Conservation (phyloP, 2,888 invertebrate genomes). For the Eupithecia exiguata region DNA sequence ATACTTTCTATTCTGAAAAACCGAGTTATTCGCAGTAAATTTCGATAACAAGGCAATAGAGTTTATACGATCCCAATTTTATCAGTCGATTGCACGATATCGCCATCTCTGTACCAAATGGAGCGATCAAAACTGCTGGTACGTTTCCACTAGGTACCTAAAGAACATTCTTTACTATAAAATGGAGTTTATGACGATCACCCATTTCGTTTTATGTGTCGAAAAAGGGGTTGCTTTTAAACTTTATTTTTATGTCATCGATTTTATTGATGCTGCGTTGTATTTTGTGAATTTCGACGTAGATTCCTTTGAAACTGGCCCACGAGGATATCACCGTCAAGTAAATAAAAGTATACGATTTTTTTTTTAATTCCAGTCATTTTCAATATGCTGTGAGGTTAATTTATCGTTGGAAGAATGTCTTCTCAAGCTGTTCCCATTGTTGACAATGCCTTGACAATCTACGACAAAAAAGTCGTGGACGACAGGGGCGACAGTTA, state of each 20-base stretch:
- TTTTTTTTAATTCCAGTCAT: too few relatives aligned
- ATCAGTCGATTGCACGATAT: slow-evolving; percentile 25
- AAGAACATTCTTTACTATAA: slow-evolving; percentile 35
- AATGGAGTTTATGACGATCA: slow-evolving; percentile 24
- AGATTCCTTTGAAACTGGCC: too few relatives aligned
- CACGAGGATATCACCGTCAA: too few relatives aligned
- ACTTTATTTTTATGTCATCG: slow-evolving; percentile 1
- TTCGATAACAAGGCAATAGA: slow-evolving; percentile 16
- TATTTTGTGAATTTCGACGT: not conserved
- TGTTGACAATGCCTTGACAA: too few relatives aligned
- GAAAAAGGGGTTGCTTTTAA: not conserved
- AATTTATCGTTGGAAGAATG: too few relatives aligned
- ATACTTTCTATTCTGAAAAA: not conserved
- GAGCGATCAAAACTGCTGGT: slow-evolving; percentile 31
- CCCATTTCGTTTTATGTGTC: not conserved
- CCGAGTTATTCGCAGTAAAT: not conserved
- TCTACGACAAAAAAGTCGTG: too few relatives aligned
- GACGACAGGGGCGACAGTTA: too few relatives aligned
- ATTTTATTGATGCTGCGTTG: not conserved
- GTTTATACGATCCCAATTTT: slow-evolving; percentile 17
- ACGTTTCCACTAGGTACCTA: slow-evolving; percentile 31
- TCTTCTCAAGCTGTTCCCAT: too few relatives aligned
- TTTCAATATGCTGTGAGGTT: too few relatives aligned
- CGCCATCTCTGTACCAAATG: slow-evolving; percentile 30
- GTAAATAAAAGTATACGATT: too few relatives aligned